Evolutionary conservation across 2,797 vertebrate species (phyloP).

Genomic region (Rhinatrema bivittatum): DNA sequence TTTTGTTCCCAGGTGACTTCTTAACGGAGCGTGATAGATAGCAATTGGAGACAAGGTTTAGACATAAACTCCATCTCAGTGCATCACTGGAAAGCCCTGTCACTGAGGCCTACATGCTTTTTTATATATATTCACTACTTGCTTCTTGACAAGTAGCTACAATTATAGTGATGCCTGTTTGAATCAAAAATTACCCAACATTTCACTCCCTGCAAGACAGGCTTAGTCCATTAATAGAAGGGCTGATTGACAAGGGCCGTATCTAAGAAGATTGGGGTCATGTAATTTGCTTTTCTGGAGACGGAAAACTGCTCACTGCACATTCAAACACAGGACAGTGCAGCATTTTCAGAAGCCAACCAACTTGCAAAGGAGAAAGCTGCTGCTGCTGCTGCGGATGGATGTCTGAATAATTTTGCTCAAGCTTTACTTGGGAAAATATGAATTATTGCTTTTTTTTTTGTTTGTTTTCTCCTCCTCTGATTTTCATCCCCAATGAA

Average conservation of each 20-base stretch:
- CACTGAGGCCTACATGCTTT: too few relatives aligned
- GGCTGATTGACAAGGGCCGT: background rate
- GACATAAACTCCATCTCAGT: too few relatives aligned
- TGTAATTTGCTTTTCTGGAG: conserved; percentile 6
- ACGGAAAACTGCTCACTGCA: background rate
- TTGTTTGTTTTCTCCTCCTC: too few relatives aligned
- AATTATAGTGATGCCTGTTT: background rate
- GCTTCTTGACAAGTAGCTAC: background rate
- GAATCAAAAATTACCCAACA: background rate
- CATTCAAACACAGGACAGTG: background rate
- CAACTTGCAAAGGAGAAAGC: background rate
- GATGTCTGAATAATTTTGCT: too few relatives aligned
- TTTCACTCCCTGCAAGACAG: background rate
- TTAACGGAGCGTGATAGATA: too few relatives aligned
- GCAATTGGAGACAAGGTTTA: too few relatives aligned
- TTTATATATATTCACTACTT: accelerated
- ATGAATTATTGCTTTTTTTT: too few relatives aligned
- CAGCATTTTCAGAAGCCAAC: background rate
- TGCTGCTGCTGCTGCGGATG: background rate
- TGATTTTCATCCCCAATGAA: too few relatives aligned
- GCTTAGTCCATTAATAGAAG: background rate
- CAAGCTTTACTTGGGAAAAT: too few relatives aligned
- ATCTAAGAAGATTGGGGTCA: background rate
- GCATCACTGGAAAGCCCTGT: too few relatives aligned
- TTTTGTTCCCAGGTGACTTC: too few relatives aligned